These are phyloP conservation scores for Crotalus horridus DNA, from an alignment of 2,113 vertebrate species.

Conservation along the genomic window DNA sequence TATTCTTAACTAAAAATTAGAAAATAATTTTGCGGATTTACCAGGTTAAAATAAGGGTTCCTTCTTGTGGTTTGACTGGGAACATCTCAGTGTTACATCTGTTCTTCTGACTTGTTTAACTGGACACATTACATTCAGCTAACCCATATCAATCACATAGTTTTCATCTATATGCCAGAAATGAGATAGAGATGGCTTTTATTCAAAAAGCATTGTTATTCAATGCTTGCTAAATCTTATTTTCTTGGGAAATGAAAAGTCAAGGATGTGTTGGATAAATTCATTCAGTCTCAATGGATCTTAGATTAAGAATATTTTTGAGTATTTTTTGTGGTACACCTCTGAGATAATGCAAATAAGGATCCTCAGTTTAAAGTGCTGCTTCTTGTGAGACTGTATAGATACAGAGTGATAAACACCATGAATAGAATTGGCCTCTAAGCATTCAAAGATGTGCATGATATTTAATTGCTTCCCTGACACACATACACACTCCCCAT, in stretches of 20 bases:
- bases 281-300: not conserved
- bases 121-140: not conserved
- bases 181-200: not conserved
- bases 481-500: not conserved
- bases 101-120: not conserved
- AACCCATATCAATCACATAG: not conserved
- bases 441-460: rapidly evolving
- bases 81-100: not conserved
- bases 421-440: rapidly evolving
- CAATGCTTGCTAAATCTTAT: not conserved
- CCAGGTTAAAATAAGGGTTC: not conserved
- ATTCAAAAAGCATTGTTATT: not conserved
- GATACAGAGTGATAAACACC: not conserved
- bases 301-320: not conserved
- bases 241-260: not conserved
- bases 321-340: not conserved
- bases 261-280: not conserved
- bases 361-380: not conserved
- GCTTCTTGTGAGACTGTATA: not conserved
- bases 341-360: not conserved
- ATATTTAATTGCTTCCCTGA: not conserved
- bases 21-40: not conserved
- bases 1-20: not conserved
- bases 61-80: not conserved
- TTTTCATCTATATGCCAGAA: not conserved